Percentiles rank a stretch among this genome's conserved stretches.
Conservation (phyloP, 2,888 invertebrate genomes). For the Sussaba pulchella region DNA sequence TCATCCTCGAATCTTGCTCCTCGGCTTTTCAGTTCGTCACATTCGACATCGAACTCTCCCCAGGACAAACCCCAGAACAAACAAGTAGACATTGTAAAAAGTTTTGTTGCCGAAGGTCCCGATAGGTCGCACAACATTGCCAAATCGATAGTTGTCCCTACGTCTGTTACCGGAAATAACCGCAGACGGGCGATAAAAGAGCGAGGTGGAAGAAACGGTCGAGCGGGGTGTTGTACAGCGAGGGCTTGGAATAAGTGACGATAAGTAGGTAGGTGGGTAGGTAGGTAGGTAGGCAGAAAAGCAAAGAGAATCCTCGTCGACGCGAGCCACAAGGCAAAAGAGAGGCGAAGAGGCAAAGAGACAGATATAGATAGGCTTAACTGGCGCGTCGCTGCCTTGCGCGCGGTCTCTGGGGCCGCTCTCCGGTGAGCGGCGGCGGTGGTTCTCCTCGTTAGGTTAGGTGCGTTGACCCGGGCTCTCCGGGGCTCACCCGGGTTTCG, state of each 20-base stretch:
- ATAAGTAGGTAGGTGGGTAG: constrained; percentile 84
- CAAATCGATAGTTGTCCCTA: constrained; percentile 34
- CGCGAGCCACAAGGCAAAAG: constrained; percentile 38
- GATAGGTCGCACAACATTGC: no score
- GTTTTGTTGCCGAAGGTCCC: no score
- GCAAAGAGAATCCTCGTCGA: constrained; percentile 33
- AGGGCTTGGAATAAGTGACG: constrained; percentile 78
- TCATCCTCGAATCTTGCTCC: no score
- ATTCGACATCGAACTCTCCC: no score
- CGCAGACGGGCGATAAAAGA: not conserved
- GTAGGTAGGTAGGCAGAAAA: constrained; percentile 77
- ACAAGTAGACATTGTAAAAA: no score
- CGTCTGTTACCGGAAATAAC: constrained; percentile 4
- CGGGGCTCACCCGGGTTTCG: constrained; percentile 65
- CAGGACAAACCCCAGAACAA: no score
- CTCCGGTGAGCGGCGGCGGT: constrained; percentile 64
- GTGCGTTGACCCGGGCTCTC: constrained; percentile 83
- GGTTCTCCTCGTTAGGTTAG: constrained; percentile 78
- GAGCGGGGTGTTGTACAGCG: constrained; percentile 71
- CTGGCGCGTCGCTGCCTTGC: constrained; percentile 43
- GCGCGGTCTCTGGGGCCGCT: constrained; percentile 36
- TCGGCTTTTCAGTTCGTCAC: no score
- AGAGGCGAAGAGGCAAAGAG: no score
- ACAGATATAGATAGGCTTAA: constrained; percentile 57
- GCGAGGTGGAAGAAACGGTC: not conserved